A percentile compares a stretch with the other conserved stretches of the same genome.
phyloP scores from a whole-genome alignment of 2,113 vertebrate species.

The Anhinga rufa region DNA sequence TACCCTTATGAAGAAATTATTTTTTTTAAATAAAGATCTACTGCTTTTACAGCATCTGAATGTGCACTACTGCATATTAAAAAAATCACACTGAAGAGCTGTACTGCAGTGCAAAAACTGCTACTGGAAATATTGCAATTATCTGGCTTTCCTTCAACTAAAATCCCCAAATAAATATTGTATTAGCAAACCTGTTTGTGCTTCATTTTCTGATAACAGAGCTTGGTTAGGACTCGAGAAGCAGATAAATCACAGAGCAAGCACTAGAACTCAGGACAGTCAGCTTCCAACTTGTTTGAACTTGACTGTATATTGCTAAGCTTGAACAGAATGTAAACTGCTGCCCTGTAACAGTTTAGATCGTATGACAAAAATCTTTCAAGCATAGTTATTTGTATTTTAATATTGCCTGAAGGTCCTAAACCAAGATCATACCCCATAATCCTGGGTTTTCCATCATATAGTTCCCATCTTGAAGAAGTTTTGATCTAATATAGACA shows the following conservation, averaged over 20 bases:
- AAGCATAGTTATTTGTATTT: conserved; percentile 1
- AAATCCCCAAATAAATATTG: not conserved
- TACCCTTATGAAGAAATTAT: not conserved
- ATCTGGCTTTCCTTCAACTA: not conserved
- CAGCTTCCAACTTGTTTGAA: conserved; percentile 22
- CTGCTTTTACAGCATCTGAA: not conserved
- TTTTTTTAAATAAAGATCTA: not conserved
- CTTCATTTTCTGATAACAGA: conserved; percentile 25
- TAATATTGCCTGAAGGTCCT: not conserved
- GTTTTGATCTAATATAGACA: not conserved
- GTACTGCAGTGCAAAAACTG: not conserved
- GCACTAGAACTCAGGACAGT: not conserved
- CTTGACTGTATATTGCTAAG: not conserved
- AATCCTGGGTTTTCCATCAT: not conserved
- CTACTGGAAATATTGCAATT: not conserved
- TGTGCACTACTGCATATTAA: not conserved
- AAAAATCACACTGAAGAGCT: not conserved
- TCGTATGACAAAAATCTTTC: not conserved
- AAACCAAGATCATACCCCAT: not conserved
- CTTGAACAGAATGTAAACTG: conserved; percentile 20
- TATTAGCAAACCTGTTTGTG: not conserved
- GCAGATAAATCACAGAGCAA: conserved; percentile 6
- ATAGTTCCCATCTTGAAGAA: not conserved
- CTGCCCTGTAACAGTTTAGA: conserved; percentile 15
- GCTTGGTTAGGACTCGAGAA: not conserved